Conservation (phyloP, 2,113 vertebrate species). For the Mandrillus leucophaeus region DNA sequence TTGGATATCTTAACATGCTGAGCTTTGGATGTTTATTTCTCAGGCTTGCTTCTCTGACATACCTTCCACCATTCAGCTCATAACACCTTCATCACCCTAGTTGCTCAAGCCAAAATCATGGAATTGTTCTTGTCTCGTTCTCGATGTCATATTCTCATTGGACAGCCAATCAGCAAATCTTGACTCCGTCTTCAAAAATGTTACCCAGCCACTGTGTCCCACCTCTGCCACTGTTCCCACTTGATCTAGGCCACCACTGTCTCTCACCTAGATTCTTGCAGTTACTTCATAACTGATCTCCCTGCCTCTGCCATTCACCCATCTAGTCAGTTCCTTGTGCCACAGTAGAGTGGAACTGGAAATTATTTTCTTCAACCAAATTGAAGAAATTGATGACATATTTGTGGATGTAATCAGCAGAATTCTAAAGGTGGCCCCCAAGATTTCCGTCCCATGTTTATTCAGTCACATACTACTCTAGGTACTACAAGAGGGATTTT, state of each 20-base stretch:
- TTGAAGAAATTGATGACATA: not conserved
- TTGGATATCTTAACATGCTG: not conserved
- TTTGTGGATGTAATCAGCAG: not conserved
- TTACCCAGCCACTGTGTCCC: not conserved
- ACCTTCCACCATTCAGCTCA: not conserved
- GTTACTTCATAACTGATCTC: not conserved
- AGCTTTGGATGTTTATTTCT: not conserved
- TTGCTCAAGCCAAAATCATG: not conserved
- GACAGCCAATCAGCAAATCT: not conserved
- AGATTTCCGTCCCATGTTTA: not conserved
- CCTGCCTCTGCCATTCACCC: not conserved
- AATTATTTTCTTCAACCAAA: not conserved
- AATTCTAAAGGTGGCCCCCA: not conserved
- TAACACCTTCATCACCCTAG: not conserved
- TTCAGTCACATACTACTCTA: not conserved
- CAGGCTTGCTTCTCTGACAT: not conserved
- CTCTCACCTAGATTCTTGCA: not conserved
- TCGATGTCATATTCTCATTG: not conserved
- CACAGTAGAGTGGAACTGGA: not conserved
- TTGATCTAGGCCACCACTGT: not conserved
- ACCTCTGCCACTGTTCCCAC: not conserved
- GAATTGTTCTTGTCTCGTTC: not conserved
- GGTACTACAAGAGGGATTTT: not conserved
- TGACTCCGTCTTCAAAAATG: not conserved
- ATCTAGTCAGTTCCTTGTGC: not conserved